Percentiles rank a stretch among this genome's conserved stretches.
phyloP scores from a whole-genome alignment of 2,113 vertebrate species.

The Apistogramma diplotaenia region DNA sequence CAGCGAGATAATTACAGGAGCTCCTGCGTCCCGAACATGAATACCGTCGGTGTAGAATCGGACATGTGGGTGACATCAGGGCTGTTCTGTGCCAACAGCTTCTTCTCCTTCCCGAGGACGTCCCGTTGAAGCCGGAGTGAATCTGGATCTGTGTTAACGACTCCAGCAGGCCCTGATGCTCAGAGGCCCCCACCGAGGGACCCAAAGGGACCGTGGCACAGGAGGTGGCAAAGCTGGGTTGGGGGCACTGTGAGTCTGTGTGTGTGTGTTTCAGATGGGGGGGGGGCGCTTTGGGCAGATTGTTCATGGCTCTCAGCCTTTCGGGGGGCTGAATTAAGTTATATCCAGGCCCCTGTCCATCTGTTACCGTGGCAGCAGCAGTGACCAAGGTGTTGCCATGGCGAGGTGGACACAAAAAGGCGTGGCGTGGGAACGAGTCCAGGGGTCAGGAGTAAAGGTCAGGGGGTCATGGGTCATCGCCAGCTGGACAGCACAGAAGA shows the following conservation, averaged over 20 bases:
- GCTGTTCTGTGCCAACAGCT: constrained; percentile 25
- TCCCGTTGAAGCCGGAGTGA: constrained; percentile 45
- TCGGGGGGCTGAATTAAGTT: constrained; percentile 74
- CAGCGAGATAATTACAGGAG: constrained; percentile 56
- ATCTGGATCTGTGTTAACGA: constrained; percentile 68
- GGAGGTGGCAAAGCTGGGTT: constrained; percentile 52
- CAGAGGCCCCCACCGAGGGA: constrained; percentile 56
- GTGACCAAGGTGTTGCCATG: constrained; percentile 78
- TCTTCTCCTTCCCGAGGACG: constrained; percentile 36
- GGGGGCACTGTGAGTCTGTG: constrained; percentile 16
- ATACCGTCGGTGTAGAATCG: constrained; percentile 47
- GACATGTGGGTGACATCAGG: constrained; percentile 39
- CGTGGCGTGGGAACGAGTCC: constrained; percentile 82
- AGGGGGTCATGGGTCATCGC: constrained; percentile 76
- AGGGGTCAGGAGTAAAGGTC: constrained; percentile 81
- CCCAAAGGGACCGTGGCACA: constrained; percentile 51
- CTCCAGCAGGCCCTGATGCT: constrained; percentile 69
- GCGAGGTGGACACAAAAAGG: constrained; percentile 78
- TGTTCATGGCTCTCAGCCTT: constrained; percentile 60
- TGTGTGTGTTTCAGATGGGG: neutral
- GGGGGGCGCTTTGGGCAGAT: constrained; percentile 50
- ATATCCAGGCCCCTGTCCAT: constrained; percentile 79
- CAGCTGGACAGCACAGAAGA: constrained; percentile 83
- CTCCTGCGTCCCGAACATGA: constrained; percentile 41
- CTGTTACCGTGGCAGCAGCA: constrained; percentile 81